A percentile compares a stretch with the other conserved stretches of the same genome.
These are phyloP conservation scores for Synanceia verrucosa DNA, from an alignment of 2,797 vertebrate species.

Conservation along the genomic window DNA sequence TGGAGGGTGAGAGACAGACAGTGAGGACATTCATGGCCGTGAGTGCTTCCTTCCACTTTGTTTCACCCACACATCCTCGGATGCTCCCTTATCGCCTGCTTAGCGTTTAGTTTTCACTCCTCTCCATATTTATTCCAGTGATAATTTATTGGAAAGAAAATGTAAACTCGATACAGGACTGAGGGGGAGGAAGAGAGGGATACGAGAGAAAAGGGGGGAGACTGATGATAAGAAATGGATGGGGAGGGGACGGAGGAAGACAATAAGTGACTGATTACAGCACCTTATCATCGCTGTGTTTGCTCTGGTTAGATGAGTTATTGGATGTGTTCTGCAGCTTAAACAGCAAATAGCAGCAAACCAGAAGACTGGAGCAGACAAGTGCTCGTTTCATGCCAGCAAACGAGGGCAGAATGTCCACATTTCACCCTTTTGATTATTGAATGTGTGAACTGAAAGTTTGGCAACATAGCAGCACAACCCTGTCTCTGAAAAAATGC, in stretches of 20 bases:
- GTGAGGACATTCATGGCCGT: conserved; percentile 33
- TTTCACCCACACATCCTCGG: conserved; percentile 54
- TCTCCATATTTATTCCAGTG: conserved; percentile 40
- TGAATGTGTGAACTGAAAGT: neutral
- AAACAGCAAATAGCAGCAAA: conserved; percentile 50
- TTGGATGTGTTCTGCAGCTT: conserved; percentile 55
- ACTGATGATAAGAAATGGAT: conserved; percentile 23
- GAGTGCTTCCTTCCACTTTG: conserved; percentile 57
- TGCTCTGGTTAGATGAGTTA: conserved; percentile 60
- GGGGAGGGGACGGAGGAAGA: conserved; percentile 28
- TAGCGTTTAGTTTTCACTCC: conserved; percentile 30
- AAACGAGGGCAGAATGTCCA: neutral
- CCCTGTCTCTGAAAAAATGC: too few species aligned
- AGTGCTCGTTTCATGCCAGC: neutral
- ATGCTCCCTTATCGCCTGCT: conserved; percentile 28
- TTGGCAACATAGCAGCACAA: neutral
- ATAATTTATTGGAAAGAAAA: conserved; percentile 43
- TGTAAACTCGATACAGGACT: conserved; percentile 32
- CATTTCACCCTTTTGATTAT: conserved; percentile 5
- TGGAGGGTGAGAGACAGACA: conserved; percentile 21
- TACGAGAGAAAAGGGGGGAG: neutral
- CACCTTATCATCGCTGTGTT: conserved; percentile 58
- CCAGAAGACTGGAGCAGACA: conserved; percentile 24
- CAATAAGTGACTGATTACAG: conserved; percentile 61
- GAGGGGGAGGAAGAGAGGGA: conserved; percentile 3